Evolutionary conservation across 2,113 vertebrate species (phyloP).

Genomic region (Pagrus major): DNA sequence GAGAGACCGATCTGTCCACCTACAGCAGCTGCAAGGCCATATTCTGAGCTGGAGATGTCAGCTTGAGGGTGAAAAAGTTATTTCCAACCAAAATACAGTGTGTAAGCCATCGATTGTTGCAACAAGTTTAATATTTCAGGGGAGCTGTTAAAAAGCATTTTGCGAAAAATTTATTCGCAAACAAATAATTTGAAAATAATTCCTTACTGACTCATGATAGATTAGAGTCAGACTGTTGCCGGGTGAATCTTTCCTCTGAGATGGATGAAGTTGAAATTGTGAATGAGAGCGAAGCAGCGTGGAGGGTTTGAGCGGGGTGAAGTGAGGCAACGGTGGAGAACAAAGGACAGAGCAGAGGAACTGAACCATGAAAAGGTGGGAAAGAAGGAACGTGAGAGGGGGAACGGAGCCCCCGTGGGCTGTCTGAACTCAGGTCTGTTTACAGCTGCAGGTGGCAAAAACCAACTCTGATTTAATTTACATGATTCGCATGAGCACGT

Average conservation of each 20-base stretch:
- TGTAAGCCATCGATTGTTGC: constrained; percentile 2
- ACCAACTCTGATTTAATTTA: constrained; percentile 46
- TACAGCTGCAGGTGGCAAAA: constrained; percentile 43
- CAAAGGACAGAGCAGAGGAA: constrained; percentile 31
- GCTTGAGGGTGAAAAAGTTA: neutral
- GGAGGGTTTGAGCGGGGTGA: constrained; percentile 4
- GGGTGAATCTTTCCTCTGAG: neutral
- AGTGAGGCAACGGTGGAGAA: constrained; percentile 25
- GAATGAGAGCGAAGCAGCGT: neutral
- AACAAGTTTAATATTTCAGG: constrained; percentile 13
- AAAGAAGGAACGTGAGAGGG: neutral
- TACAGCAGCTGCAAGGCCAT: neutral
- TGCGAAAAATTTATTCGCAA: neutral
- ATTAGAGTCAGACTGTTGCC: neutral
- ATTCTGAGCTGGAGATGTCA: neutral
- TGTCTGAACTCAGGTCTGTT: constrained; percentile 48
- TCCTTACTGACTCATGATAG: neutral
- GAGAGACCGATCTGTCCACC: neutral
- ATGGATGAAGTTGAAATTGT: neutral
- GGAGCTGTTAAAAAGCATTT: neutral
- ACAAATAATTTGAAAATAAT: neutral
- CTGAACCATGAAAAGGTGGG: constrained; percentile 35
- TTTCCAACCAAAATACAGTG: neutral
- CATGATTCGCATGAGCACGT: constrained; percentile 8
- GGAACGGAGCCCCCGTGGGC: constrained; percentile 15